These are phyloP conservation scores for Boleophthalmus pectinirostris DNA, from an alignment of 2,113 vertebrate species.

Conservation along the genomic window DNA sequence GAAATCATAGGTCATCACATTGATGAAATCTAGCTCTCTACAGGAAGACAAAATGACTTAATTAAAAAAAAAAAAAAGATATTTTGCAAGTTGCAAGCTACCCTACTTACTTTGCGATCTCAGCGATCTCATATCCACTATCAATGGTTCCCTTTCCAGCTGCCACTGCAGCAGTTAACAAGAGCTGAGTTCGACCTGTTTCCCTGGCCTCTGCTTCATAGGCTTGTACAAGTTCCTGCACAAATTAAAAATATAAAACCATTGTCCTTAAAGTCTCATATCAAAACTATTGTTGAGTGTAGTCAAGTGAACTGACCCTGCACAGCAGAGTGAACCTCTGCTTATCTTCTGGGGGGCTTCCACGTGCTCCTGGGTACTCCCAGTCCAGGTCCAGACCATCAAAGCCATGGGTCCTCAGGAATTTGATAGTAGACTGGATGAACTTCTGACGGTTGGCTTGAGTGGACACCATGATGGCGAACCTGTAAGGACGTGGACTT, in stretches of 20 bases:
- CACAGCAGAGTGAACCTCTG: no score
- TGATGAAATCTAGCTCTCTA: constrained; percentile 82
- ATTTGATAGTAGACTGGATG: constrained; percentile 79
- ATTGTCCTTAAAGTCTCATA: no score
- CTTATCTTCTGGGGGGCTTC: no score
- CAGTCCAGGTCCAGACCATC: constrained; percentile 84
- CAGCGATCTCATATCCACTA: constrained; percentile 80
- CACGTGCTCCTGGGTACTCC: constrained; percentile 76
- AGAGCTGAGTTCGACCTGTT: constrained; percentile 64
- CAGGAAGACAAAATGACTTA: background rate
- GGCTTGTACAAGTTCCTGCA: constrained; percentile 78
- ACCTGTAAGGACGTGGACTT: constrained; percentile 76
- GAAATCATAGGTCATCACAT: constrained; percentile 86
- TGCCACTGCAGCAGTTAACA: constrained; percentile 81
- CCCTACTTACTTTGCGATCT: constrained; percentile 75
- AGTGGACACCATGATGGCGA: constrained; percentile 76
- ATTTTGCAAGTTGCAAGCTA: background rate
- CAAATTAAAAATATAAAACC: background rate
- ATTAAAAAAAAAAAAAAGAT: background rate
- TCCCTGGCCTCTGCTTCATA: constrained; percentile 73
- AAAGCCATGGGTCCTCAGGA: constrained; percentile 78
- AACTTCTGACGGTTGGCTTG: constrained; percentile 76
- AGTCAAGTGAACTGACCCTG: constrained; percentile 62
- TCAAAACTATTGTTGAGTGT: background rate
- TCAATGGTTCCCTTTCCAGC: constrained; percentile 75